Conservation (phyloP, 2,888 invertebrate genomes). For the Panopea generosa region DNA sequence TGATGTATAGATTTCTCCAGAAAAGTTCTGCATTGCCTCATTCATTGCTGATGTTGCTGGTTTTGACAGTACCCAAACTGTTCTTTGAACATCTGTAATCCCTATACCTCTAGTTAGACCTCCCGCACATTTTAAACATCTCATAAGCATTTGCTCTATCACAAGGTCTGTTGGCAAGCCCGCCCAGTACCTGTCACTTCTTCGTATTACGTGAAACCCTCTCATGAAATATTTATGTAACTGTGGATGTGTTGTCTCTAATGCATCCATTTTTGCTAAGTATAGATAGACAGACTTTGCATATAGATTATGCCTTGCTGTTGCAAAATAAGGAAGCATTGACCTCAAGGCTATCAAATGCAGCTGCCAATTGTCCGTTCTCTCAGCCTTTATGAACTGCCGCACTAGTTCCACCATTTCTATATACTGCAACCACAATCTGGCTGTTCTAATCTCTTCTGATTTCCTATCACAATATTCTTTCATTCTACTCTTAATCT, state of each 20-base stretch:
- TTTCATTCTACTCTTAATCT: too few relatives aligned
- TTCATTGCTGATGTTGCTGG: conserved; percentile 58
- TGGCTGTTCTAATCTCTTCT: conserved; percentile 31
- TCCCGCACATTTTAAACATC: conserved; percentile 64
- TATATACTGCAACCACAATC: conserved; percentile 66
- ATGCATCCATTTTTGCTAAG: conserved; percentile 18
- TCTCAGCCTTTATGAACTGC: conserved; percentile 62
- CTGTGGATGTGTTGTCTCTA: conserved; percentile 6
- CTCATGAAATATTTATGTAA: conserved; percentile 1
- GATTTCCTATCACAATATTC: conserved; percentile 6
- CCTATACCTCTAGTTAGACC: conserved; percentile 66
- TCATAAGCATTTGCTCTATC: conserved; percentile 72
- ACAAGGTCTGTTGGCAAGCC: conserved; percentile 69
- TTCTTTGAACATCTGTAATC: conserved; percentile 59
- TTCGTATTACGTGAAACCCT: conserved; percentile 14
- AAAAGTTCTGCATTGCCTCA: conserved; percentile 23
- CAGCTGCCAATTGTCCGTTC: conserved; percentile 50
- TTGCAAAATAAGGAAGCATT: conserved; percentile 44
- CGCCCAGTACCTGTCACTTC: conserved; percentile 67
- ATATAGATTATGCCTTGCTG: conserved; percentile 31
- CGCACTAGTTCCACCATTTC: conserved; percentile 63
- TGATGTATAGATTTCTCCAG: conserved; percentile 8
- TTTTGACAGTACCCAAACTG: conserved; percentile 62
- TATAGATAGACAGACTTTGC: conserved; percentile 27
- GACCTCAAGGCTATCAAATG: conserved; percentile 22